These are phyloP conservation scores for Hirtodrosophila duncani DNA, from an alignment of 2,888 invertebrate genomes.

Conservation along the genomic window DNA sequence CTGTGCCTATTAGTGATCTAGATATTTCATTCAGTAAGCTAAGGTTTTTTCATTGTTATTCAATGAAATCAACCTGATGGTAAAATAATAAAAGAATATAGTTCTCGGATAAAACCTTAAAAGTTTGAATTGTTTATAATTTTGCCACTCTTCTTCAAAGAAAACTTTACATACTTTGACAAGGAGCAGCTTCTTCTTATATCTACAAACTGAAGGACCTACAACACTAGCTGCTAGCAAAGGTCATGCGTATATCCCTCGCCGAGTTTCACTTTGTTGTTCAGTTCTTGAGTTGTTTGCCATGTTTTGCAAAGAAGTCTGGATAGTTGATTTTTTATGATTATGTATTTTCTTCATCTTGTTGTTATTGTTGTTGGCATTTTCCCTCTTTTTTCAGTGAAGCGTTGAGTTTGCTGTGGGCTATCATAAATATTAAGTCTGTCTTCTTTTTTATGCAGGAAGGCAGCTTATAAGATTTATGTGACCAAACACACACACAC, in stretches of 20 bases:
- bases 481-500: conserved; percentile 19
- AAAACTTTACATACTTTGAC: too few relatives aligned
- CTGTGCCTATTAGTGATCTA: too few relatives aligned
- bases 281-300: conserved; percentile 1
- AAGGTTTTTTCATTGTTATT: too few relatives aligned
- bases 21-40: too few relatives aligned
- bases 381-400: conserved; percentile 11
- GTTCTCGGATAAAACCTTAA: too few relatives aligned
- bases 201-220: too few relatives aligned
- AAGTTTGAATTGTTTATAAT: too few relatives aligned
- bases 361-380: conserved; percentile 17
- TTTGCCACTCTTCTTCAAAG: too few relatives aligned
- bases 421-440: conserved; percentile 60
- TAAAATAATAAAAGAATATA: too few relatives aligned
- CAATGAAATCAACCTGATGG: too few relatives aligned
- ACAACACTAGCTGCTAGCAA: too few relatives aligned
- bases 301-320: conserved; percentile 22
- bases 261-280: conserved; percentile 13
- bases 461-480: conserved; percentile 41
- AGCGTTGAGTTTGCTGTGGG: conserved; percentile 35
- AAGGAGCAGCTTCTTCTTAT: too few relatives aligned
- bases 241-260: conserved; percentile 4
- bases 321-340: conserved; percentile 48
- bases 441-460: conserved; percentile 24
- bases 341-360: conserved; percentile 27